Base-by-base conservation (phyloP, 2,888 invertebrate genomes). In the Drosophila pseudotalamancana region DNA sequence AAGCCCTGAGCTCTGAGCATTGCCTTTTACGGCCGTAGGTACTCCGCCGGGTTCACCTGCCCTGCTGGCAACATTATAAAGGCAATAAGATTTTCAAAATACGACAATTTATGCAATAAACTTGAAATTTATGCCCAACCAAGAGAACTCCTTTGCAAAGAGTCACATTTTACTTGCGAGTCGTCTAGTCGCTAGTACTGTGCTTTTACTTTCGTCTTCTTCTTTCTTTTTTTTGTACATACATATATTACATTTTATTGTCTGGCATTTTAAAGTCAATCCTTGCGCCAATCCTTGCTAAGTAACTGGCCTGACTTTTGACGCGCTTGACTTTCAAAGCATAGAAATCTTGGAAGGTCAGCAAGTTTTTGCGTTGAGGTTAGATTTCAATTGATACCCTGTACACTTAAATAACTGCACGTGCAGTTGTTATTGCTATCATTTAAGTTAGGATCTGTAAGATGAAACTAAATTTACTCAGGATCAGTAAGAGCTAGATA, bases 21-120 rank as follows among this genome's bases (percentile, higher is more conserved):
- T 50, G 27, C 43, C 48, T 34, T 31, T 43, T 46, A 72, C 31
- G 48, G 66, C 43, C 25, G 65, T 6, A 18, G 43, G 25, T 25
- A 25, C 25, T 8, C 25, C 25, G 25, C 9, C 16, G 4, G 14
- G 40, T 25, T 42, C 25, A 42, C 40, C 43, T 27, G 43, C 29
- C 18, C 18, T 6, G 25, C 34, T 12, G 19, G 77, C 55, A 70
- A 74, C 88, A 86, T 88, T 86, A 86, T 88, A 83, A 84, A 88
- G 77, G 88, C 88, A 84, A 84, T 84, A 86, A 88, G 88, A 88
- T 88, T 86, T 86, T 84, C 80, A 86, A 85, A 88, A 88, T 88
- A 88, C 85, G 84, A 84, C 87, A 88, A 86, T 88, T 83, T 88
- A 88, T 88, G 84, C 88, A 85, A 88, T 86, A 85, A 88, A 76